Percentiles rank a stretch among this genome's conserved stretches.
These are phyloP conservation scores for Gryllus bimaculatus DNA, from an alignment of 1,140 invertebrate genomes.

Conservation along the genomic window DNA sequence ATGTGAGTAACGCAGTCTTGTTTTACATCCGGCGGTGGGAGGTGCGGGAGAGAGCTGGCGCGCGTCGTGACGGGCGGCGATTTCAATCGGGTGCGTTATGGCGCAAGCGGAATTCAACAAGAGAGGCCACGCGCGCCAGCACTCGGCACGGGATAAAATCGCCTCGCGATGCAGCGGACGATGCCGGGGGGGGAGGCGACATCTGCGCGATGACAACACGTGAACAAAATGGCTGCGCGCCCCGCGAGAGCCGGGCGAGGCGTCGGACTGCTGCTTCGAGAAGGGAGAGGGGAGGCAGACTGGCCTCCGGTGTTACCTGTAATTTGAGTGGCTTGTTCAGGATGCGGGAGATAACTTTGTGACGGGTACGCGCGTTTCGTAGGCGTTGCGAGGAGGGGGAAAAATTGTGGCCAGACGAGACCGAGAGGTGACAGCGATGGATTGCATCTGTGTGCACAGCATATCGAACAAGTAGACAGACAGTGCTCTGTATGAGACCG, in stretches of 20 bases:
- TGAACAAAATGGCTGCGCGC: not conserved
- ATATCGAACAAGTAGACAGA: too few relatives aligned
- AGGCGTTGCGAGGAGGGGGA: too few relatives aligned
- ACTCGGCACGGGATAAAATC: not conserved
- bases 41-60: not conserved
- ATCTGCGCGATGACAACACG: not conserved
- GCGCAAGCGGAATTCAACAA: not conserved
- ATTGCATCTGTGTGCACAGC: too few relatives aligned
- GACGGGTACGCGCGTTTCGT: too few relatives aligned
- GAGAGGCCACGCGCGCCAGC: too few relatives aligned
- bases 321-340: too few relatives aligned
- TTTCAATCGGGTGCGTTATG: not conserved
- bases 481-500: too few relatives aligned
- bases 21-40: not conserved
- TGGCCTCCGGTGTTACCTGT: too few relatives aligned
- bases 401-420: too few relatives aligned
- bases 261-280: not conserved
- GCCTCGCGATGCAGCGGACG: not conserved
- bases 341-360: too few relatives aligned
- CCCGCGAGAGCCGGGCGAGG: not conserved
- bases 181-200: not conserved
- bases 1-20: not conserved
- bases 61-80: not conserved
- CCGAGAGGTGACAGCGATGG: too few relatives aligned
- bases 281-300: too few relatives aligned